These are phyloP conservation scores for Eristalis arbustorum DNA, from an alignment of 2,888 invertebrate genomes.

Conservation along the genomic window DNA sequence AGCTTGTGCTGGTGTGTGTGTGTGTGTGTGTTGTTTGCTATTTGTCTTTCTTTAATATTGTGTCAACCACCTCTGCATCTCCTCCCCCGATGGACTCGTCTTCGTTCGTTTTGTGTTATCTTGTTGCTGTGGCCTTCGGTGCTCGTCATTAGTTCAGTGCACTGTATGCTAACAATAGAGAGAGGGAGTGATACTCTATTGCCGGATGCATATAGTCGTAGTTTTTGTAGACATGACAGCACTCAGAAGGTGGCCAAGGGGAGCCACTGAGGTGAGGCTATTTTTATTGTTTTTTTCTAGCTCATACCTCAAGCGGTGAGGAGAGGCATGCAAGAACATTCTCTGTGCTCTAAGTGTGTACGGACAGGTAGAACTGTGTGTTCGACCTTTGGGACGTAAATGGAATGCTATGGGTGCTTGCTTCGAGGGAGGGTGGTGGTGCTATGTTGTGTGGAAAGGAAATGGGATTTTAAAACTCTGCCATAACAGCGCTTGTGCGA, in stretches of 20 bases:
- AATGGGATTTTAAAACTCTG: neutral
- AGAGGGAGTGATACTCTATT: constrained; percentile 36
- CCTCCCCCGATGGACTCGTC: neutral
- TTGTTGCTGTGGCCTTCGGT: constrained; percentile 43
- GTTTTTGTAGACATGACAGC: constrained; percentile 32
- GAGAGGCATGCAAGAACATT: constrained; percentile 8
- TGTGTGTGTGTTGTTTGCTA: neutral
- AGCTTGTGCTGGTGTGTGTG: neutral
- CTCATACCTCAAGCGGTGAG: constrained; percentile 24
- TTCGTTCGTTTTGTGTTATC: constrained; percentile 7
- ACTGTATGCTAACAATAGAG: constrained; percentile 56
- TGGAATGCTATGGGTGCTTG: neutral
- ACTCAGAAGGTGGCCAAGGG: neutral
- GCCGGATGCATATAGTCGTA: constrained; percentile 50
- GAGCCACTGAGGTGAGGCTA: neutral
- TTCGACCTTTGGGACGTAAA: neutral
- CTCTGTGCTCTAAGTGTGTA: neutral
- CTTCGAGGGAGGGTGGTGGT: neutral
- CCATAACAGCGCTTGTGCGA: neutral
- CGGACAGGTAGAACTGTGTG: neutral
- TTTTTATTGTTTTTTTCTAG: constrained; percentile 40
- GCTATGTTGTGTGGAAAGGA: neutral
- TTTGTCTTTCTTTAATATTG: constrained; percentile 3
- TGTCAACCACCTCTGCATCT: constrained; percentile 7
- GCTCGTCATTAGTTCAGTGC: constrained; percentile 64